Percentiles rank a stretch among this genome's conserved stretches.
These are phyloP conservation scores for Esperia sulphurella DNA, from an alignment of 2,888 invertebrate genomes.

Conservation along the genomic window DNA sequence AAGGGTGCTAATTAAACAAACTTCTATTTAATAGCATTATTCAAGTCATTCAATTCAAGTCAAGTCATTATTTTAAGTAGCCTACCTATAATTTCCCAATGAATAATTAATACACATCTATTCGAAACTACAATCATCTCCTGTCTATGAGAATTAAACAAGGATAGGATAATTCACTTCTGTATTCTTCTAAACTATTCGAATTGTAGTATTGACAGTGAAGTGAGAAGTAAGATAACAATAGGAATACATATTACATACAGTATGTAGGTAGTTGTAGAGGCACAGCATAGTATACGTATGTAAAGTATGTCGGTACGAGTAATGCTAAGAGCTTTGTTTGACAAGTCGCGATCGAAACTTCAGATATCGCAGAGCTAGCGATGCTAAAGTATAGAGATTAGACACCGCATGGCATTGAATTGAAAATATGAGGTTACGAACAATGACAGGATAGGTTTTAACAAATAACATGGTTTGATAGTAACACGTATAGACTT, in stretches of 20 bases:
- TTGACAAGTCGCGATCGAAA: conserved; percentile 25
- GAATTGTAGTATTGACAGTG: not conserved
- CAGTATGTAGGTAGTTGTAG: conserved; percentile 10
- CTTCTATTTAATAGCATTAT: no score
- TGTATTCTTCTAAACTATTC: no score
- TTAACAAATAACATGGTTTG: no score
- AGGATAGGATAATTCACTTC: no score
- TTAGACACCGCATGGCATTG: conserved; percentile 8
- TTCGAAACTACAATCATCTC: no score
- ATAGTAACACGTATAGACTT: no score
- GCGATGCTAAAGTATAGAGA: conserved; percentile 14
- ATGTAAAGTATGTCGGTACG: conserved; percentile 1
- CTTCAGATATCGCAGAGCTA: conserved; percentile 14
- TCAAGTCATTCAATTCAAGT: no score
- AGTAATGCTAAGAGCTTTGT: conserved; percentile 14
- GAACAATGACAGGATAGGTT: conserved; percentile 7
- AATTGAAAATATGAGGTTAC: conserved; percentile 6
- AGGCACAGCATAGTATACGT: conserved; percentile 10
- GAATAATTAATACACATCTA: no score
- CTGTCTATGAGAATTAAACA: no score
- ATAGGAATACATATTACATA: not conserved
- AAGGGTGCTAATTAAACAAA: no score
- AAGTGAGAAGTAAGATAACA: not conserved
- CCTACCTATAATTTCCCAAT: no score
- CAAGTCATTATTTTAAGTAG: no score